phyloP scores from a whole-genome alignment of 2,888 invertebrate species.

The Harpagoxenus sublaevis region DNA sequence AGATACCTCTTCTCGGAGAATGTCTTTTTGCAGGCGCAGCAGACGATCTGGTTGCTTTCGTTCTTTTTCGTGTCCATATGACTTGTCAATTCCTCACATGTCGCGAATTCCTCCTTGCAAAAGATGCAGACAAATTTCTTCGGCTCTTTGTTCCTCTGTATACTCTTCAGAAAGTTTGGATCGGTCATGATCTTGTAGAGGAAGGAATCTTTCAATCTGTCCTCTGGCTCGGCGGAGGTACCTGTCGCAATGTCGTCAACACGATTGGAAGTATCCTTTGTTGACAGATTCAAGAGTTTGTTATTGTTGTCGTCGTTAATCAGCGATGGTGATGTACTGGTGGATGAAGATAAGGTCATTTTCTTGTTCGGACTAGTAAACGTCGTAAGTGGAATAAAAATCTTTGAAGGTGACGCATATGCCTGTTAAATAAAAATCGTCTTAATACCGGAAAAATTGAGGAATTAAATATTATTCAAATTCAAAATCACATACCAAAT shows the following conservation, averaged over 20 bases:
- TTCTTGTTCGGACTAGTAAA: conserved; percentile 5
- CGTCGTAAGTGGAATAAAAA: not conserved
- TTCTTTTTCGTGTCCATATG: conserved; percentile 78
- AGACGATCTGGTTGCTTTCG: conserved; percentile 77
- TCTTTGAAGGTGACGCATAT: conserved; percentile 14
- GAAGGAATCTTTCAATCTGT: conserved; percentile 79
- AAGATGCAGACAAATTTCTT: conserved; percentile 75
- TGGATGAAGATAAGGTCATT: not conserved
- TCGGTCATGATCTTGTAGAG: conserved; percentile 84
- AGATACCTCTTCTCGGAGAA: conserved; percentile 83
- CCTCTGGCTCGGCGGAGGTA: conserved; percentile 40
- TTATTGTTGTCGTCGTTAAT: conserved; percentile 33
- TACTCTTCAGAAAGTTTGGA: conserved; percentile 78
- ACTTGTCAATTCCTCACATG: conserved; percentile 73
- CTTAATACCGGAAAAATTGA: not conserved
- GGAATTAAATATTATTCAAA: not conserved
- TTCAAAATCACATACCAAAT: not conserved
- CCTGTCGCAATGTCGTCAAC: conserved; percentile 21
- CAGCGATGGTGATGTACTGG: not conserved
- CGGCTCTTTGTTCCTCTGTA: conserved; percentile 62
- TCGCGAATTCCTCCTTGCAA: conserved; percentile 80
- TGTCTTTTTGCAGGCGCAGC: conserved; percentile 82
- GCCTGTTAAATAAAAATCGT: conserved; percentile 21
- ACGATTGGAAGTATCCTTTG: conserved; percentile 54
- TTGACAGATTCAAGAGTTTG: conserved; percentile 76